Evolutionary conservation across 2,113 vertebrate species (phyloP).

Genomic region (Amphilophus citrinellus): DNA sequence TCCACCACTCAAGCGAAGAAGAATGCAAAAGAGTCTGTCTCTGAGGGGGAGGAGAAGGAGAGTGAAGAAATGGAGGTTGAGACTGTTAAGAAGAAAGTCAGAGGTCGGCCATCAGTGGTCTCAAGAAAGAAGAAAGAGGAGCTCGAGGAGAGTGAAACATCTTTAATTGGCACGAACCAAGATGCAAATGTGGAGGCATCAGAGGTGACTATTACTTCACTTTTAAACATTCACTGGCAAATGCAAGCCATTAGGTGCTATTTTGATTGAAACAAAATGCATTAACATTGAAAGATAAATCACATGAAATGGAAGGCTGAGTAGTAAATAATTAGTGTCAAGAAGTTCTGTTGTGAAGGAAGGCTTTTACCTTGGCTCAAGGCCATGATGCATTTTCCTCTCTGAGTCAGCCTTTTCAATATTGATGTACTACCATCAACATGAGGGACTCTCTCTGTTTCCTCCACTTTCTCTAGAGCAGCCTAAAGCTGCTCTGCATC

Average conservation of each 20-base stretch:
- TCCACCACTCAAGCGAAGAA: constrained; percentile 27
- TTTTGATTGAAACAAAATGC: constrained; percentile 17
- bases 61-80: neutral
- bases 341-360: constrained; percentile 12
- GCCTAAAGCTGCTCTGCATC: constrained; percentile 18
- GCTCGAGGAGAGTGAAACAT: constrained; percentile 14
- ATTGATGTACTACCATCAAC: constrained; percentile 45
- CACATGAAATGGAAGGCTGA: constrained; percentile 18
- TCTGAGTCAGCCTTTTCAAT: constrained; percentile 54
- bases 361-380: constrained; percentile 37
- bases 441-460: constrained; percentile 24
- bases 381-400: constrained; percentile 11
- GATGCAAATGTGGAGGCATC: constrained; percentile 7
- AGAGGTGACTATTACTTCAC: constrained; percentile 52
- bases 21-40: neutral
- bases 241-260: neutral
- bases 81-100: constrained; percentile 30
- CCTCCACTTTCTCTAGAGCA: constrained; percentile 33
- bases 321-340: constrained; percentile 8
- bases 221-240: neutral
- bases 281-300: neutral
- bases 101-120: constrained; percentile 15
- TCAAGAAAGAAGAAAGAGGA: constrained; percentile 37
- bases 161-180: constrained; percentile 12
- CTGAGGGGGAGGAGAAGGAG: constrained; percentile 3